These are phyloP conservation scores for Strix aluco DNA, from an alignment of 2,113 vertebrate species.

Conservation along the genomic window DNA sequence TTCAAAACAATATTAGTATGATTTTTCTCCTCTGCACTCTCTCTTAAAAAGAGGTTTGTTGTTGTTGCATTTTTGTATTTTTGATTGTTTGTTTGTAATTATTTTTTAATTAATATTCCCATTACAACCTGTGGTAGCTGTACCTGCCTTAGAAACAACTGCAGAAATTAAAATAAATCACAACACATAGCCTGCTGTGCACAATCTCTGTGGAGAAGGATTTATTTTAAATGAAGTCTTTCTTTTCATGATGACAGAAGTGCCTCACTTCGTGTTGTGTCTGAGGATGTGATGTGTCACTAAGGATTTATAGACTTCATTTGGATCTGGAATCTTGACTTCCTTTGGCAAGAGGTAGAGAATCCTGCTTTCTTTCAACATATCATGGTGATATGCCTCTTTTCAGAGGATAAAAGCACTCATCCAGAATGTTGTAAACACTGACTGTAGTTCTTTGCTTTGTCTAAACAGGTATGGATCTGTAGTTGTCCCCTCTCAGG, in stretches of 20 bases:
- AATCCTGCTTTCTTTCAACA: background rate
- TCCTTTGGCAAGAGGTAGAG: background rate
- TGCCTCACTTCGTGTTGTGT: background rate
- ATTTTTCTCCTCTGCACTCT: background rate
- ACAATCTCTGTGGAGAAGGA: background rate
- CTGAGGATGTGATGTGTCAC: background rate
- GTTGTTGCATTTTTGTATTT: background rate
- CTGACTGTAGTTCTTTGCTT: background rate
- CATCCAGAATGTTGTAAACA: background rate
- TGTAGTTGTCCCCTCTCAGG: background rate
- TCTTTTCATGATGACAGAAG: background rate
- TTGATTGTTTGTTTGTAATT: background rate
- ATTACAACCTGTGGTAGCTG: background rate
- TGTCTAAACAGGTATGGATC: background rate
- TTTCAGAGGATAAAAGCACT: background rate
- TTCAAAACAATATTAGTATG: background rate
- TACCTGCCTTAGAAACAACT: constrained; percentile 3
- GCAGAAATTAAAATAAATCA: background rate
- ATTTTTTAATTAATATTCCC: constrained; percentile 17
- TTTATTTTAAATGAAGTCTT: background rate
- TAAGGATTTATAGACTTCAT: background rate
- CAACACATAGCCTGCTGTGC: background rate
- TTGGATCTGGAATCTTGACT: background rate
- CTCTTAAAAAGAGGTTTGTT: background rate
- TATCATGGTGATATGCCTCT: background rate